A percentile compares a stretch with the other conserved stretches of the same genome.
phyloP scores from a whole-genome alignment of 2,113 vertebrate genomes.

The Peromyscus polionotus region DNA sequence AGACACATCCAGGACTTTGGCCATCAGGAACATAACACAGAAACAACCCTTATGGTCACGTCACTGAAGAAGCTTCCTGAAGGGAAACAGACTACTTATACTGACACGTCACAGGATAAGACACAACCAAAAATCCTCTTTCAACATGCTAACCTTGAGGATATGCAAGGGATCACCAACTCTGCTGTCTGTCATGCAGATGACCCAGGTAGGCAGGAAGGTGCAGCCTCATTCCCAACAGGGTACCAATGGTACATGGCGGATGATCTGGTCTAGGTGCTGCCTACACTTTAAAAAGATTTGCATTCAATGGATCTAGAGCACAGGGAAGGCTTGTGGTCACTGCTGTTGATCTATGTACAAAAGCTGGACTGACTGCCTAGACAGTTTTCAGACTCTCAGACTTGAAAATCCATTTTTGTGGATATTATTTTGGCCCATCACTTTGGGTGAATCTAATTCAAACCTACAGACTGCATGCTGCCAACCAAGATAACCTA shows the following conservation, averaged over 20 bases:
- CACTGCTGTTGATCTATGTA: neutral
- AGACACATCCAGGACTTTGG: neutral
- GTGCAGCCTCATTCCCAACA: constrained; percentile 91
- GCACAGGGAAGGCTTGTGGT: neutral
- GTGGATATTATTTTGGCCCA: neutral
- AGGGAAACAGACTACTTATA: neutral
- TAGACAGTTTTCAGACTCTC: neutral
- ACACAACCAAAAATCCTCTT: constrained; percentile 91
- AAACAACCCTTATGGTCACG: neutral
- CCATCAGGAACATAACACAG: neutral
- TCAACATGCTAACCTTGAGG: constrained; percentile 90
- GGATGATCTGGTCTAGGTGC: neutral
- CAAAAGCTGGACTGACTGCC: neutral
- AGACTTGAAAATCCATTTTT: neutral
- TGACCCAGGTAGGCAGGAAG: constrained; percentile 94
- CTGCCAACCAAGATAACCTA: constrained; percentile 95
- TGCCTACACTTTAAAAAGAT: neutral
- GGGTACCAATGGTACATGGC: constrained; percentile 79
- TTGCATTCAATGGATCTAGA: neutral
- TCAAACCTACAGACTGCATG: constrained; percentile 95
- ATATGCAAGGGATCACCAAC: constrained; percentile 91
- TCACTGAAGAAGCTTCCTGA: neutral
- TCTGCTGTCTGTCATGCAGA: constrained; percentile 93
- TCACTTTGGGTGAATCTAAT: constrained; percentile 88
- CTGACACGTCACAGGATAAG: neutral